Conservation (phyloP, 2,888 invertebrate genomes). For the Trilocha varians region DNA sequence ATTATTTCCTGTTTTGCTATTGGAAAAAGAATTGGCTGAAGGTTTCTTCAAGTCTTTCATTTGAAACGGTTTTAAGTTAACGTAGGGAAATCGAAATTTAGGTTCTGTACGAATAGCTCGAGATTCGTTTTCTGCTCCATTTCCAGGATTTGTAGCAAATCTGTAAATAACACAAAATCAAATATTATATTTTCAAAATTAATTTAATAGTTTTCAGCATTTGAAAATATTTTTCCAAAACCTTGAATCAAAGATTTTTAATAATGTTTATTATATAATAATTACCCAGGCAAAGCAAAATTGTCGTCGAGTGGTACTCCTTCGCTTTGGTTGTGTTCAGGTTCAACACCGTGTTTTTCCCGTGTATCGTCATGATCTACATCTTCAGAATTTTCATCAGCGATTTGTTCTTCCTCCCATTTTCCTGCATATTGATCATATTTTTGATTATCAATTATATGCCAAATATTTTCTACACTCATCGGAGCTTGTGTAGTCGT, state of each 20-base stretch:
- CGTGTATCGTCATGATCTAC: constrained; percentile 8
- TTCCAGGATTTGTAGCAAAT: constrained; percentile 51
- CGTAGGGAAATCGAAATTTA: constrained; percentile 55
- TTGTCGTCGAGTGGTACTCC: constrained; percentile 35
- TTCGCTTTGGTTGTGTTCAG: constrained; percentile 12
- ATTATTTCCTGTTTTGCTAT: constrained; percentile 43
- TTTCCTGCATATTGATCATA: constrained; percentile 36
- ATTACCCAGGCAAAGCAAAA: constrained; percentile 61
- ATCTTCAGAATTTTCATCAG: constrained; percentile 18
- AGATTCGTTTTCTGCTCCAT: constrained; percentile 61
- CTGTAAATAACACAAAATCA: constrained; percentile 36
- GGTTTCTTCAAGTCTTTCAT: constrained; percentile 45
- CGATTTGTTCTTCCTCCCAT: constrained; percentile 47
- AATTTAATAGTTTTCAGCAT: not conserved
- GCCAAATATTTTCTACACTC: constrained; percentile 59
- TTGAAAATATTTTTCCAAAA: no score
- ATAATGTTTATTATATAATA: not conserved
- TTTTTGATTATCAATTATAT: constrained; percentile 60
- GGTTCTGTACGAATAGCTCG: constrained; percentile 59
- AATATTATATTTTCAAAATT: not conserved
- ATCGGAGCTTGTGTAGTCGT: constrained; percentile 30
- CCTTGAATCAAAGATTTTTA: not conserved
- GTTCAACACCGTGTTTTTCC: constrained; percentile 9
- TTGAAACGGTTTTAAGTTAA: constrained; percentile 60
- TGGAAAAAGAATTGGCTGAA: constrained; percentile 22